phyloP scores from a whole-genome alignment of 2,797 vertebrate genomes.

The Liasis olivaceus region DNA sequence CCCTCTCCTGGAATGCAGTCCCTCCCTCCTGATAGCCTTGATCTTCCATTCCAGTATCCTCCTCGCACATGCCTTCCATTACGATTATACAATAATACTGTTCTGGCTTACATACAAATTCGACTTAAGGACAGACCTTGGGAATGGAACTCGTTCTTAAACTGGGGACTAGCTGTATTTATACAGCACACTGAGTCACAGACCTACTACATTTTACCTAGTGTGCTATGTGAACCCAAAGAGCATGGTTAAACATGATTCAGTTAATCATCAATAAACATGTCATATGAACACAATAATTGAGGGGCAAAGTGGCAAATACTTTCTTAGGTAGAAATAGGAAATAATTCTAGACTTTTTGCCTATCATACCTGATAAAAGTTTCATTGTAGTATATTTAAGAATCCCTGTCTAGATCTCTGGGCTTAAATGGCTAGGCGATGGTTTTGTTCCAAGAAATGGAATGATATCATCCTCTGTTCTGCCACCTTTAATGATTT shows the following conservation, averaged over 20 bases:
- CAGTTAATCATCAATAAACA: neutral
- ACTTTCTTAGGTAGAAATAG: neutral
- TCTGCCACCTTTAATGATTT: conserved; percentile 61
- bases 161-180: neutral
- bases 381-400: conserved; percentile 55
- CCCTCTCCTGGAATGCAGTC: too few relatives aligned
- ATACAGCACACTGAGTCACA: neutral
- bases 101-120: too few relatives aligned
- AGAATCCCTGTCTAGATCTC: conserved; percentile 56
- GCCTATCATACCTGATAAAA: conserved; percentile 47
- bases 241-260: neutral
- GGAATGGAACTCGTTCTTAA: too few relatives aligned
- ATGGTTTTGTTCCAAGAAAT: conserved; percentile 49
- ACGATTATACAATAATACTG: too few relatives aligned
- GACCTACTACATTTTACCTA: neutral
- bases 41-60: too few relatives aligned
- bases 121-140: too few relatives aligned
- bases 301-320: neutral
- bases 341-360: conserved; percentile 20
- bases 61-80: too few relatives aligned
- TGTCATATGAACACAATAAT: neutral
- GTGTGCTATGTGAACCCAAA: neutral
- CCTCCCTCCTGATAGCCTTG: too few relatives aligned
- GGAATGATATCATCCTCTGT: conserved; percentile 14
- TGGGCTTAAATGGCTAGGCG: conserved; percentile 56